Evolutionary conservation across 2,113 vertebrate species (phyloP).

Genomic region (Microtus ochrogaster): DNA sequence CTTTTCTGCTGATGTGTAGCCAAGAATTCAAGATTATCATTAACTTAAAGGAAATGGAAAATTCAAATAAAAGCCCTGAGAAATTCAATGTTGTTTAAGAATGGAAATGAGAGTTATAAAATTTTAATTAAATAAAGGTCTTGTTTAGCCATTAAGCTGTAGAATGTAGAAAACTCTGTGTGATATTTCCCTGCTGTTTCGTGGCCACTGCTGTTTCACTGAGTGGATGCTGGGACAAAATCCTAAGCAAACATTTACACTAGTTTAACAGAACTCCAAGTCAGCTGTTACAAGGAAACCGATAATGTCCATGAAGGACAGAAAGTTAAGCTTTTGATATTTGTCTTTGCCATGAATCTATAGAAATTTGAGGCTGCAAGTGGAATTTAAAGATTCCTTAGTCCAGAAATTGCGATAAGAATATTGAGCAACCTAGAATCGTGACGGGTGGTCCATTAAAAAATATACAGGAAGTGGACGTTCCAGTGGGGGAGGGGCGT

Average conservation of each 20-base stretch:
- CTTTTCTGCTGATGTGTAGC: conserved; percentile 43
- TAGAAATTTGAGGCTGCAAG: conserved; percentile 21
- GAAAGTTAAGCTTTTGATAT: background rate
- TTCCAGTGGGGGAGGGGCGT: background rate
- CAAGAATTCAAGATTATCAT: conserved; percentile 64
- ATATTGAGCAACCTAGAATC: background rate
- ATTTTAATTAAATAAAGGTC: conserved; percentile 67
- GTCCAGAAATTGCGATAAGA: background rate
- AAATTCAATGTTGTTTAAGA: conserved; percentile 59
- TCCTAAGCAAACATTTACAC: conserved; percentile 69
- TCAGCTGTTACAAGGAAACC: conserved; percentile 11
- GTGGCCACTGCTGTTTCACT: conserved; percentile 22
- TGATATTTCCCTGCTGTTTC: conserved; percentile 62
- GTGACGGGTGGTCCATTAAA: background rate
- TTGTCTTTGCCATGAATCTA: background rate
- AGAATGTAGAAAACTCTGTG: conserved; percentile 38
- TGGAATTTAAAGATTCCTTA: background rate
- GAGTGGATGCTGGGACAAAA: conserved; percentile 49
- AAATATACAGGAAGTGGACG: background rate
- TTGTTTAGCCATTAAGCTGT: conserved; percentile 61
- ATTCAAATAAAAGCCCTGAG: conserved; percentile 63
- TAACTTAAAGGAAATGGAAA: conserved; percentile 61
- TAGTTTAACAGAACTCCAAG: conserved; percentile 40
- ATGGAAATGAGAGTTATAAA: conserved; percentile 31
- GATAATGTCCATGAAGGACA: conserved; percentile 14